A percentile compares a stretch with the other conserved stretches of the same genome.
Evolutionary conservation across 2,113 vertebrate genomes (phyloP).

Genomic region (Corythornis cristatus): DNA sequence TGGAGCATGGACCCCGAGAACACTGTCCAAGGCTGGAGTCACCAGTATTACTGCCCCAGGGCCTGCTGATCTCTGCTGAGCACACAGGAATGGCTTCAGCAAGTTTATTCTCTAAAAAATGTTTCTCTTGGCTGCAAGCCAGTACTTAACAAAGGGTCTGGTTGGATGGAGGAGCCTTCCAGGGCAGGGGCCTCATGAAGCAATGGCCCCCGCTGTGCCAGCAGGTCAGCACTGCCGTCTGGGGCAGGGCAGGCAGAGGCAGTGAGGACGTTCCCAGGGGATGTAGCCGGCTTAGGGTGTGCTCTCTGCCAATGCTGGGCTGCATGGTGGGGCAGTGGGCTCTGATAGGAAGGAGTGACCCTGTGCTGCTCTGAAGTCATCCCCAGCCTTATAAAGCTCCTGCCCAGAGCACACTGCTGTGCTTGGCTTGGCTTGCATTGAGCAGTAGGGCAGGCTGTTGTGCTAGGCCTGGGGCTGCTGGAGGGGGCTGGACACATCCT

Average conservation of each 20-base stretch:
- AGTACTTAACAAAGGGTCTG: constrained; percentile 67
- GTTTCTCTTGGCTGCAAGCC: constrained; percentile 63
- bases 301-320: neutral
- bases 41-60: rapidly evolving
- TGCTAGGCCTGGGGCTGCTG: neutral
- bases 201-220: rapidly evolving
- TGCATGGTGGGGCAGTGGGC: rapidly evolving
- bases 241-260: neutral
- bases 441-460: neutral
- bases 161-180: constrained; percentile 48
- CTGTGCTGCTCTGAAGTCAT: neutral
- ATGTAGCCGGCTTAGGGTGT: neutral
- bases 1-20: rapidly evolving
- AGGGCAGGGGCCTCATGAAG: constrained; percentile 38
- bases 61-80: neutral
- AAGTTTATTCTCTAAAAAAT: constrained; percentile 56
- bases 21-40: neutral
- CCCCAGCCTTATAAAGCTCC: neutral
- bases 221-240: neutral
- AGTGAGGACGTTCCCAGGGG: neutral
- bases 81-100: neutral
- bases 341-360: neutral
- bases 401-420: neutral
- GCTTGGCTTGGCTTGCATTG: neutral
- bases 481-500: rapidly evolving